Evolutionary conservation across 1,140 invertebrate genomes (phyloP).

Genomic region (Penaeus vannamei): DNA sequence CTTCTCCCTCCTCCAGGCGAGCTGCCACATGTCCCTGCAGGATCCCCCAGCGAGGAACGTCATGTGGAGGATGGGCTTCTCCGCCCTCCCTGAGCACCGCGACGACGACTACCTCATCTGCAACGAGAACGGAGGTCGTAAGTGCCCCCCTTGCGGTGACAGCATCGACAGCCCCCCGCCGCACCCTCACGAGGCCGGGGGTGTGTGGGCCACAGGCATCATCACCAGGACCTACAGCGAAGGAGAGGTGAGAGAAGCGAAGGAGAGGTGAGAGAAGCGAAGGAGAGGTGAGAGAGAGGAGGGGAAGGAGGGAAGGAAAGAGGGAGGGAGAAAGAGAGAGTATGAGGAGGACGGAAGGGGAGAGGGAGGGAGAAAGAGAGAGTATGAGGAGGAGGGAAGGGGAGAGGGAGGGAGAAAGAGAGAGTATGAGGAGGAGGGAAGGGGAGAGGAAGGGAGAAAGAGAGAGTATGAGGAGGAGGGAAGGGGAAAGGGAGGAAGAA

Average conservation of each 20-base stretch:
- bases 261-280: no score
- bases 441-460: no score
- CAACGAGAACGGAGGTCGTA: slow-evolving; percentile 5
- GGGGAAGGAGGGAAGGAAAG: no score
- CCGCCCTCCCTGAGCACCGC: slow-evolving; percentile 46
- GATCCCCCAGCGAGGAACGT: slow-evolving; percentile 66
- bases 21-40: slow-evolving; percentile 52
- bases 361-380: no score
- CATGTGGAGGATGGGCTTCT: slow-evolving; percentile 63
- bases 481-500: no score
- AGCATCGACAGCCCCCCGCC: slow-evolving; percentile 38
- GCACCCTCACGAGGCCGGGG: slow-evolving; percentile 64
- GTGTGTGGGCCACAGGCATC: slow-evolving; percentile 66
- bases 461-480: no score
- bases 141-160: slow-evolving; percentile 66
- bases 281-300: no score
- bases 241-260: slow-evolving; percentile 59
- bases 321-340: no score
- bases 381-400: no score
- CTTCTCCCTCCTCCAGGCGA: slow-evolving; percentile 11
- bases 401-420: no score
- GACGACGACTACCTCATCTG: slow-evolving; percentile 67
- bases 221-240: slow-evolving; percentile 65
- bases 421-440: no score
- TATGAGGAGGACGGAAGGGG: no score